Conservation (phyloP, 2,797 vertebrate genomes). For the Antrozous pallidus region DNA sequence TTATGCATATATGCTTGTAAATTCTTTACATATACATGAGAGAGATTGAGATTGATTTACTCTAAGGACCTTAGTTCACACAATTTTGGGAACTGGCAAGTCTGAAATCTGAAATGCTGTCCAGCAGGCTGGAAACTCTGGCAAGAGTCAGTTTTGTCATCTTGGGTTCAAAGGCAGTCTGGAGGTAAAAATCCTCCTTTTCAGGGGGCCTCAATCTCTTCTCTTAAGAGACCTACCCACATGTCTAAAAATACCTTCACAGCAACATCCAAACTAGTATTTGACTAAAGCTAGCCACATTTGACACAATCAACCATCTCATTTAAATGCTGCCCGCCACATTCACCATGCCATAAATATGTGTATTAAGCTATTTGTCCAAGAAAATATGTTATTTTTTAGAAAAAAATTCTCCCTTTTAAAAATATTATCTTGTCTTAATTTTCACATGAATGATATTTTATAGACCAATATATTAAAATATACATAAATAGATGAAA, state of each 20-base stretch:
- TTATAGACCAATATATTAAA: background rate
- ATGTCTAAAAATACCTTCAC: background rate
- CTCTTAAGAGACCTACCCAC: background rate
- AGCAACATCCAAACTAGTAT: background rate
- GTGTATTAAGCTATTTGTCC: background rate
- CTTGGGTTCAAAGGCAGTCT: background rate
- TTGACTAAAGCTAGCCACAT: background rate
- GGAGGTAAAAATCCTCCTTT: background rate
- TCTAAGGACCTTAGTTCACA: background rate
- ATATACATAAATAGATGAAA: conserved; percentile 14
- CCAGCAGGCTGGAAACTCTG: background rate
- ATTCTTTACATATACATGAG: background rate
- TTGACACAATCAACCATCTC: background rate
- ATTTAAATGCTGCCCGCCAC: background rate
- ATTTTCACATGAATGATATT: background rate
- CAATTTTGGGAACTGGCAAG: background rate
- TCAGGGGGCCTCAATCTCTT: background rate
- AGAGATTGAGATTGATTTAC: background rate
- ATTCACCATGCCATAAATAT: background rate
- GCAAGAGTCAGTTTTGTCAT: background rate
- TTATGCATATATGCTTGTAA: background rate
- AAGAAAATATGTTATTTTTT: background rate
- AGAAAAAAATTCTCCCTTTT: background rate
- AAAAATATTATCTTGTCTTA: background rate
- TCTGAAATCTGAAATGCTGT: background rate